These are phyloP conservation scores for Enteromius viviparus DNA, from an alignment of 2,797 vertebrate genomes.

Conservation along the genomic window DNA sequence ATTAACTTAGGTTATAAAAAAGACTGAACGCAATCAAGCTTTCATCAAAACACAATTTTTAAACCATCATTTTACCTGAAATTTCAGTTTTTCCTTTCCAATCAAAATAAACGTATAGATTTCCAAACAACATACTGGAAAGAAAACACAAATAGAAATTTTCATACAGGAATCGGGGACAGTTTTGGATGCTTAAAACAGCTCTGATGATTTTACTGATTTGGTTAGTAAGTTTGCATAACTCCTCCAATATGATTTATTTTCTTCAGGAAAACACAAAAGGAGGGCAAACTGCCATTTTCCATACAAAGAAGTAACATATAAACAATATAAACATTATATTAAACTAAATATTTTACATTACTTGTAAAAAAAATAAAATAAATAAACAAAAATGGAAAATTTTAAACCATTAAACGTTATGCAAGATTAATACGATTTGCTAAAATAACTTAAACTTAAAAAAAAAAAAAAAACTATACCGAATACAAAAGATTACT, in stretches of 20 bases:
- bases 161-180: not conserved
- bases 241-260: not conserved
- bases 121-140: constrained; percentile 84
- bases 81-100: constrained; percentile 81
- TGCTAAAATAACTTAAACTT: not conserved
- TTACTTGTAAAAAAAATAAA: too few species aligned
- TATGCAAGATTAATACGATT: not conserved
- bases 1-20: constrained; percentile 1
- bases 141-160: constrained; percentile 49
- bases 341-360: not conserved
- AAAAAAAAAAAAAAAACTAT: not conserved
- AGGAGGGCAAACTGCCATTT: not conserved
- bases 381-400: too few species aligned
- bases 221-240: constrained; percentile 1
- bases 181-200: not conserved
- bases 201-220: not conserved
- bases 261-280: not conserved
- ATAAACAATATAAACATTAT: not conserved
- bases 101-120: constrained; percentile 83
- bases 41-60: constrained; percentile 1
- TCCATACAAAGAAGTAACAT: not conserved
- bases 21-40: not conserved
- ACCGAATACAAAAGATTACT: not conserved
- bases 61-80: constrained; percentile 72
- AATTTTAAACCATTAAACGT: not conserved